Conservation (phyloP, 2,797 vertebrate species). For the Eulemur albifrons region DNA sequence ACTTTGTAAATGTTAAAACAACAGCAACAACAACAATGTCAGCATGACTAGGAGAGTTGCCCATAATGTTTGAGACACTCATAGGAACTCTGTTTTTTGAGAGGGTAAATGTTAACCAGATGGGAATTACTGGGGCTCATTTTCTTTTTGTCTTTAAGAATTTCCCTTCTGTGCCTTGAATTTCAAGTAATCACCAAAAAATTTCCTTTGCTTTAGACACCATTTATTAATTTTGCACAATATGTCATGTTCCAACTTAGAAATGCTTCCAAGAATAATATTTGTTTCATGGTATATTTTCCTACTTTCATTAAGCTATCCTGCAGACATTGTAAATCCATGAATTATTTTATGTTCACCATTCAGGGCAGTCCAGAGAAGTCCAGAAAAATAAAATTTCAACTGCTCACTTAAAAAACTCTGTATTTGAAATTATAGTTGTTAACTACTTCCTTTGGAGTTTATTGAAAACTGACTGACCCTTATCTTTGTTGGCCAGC, state of each 20-base stretch:
- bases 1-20: background rate
- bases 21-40: background rate
- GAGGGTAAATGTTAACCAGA: constrained; percentile 41
- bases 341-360: background rate
- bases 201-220: constrained; percentile 18
- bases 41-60: background rate
- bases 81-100: constrained; percentile 9
- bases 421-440: background rate
- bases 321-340: background rate
- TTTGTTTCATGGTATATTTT: background rate
- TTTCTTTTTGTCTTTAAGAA: constrained; percentile 50
- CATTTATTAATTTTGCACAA: constrained; percentile 8
- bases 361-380: background rate
- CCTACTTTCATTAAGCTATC: background rate
- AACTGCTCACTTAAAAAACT: background rate
- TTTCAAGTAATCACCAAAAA: constrained; percentile 47
- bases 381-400: background rate
- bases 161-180: constrained; percentile 55
- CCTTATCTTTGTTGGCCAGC: background rate
- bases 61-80: background rate
- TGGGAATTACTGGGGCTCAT: constrained; percentile 20
- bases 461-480: background rate
- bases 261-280: constrained; percentile 29
- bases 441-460: background rate
- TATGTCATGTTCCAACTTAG: background rate